A percentile compares a stretch with the other conserved stretches of the same genome.
Conservation (phyloP, 2,113 vertebrate genomes). For the Scatophagus argus region DNA sequence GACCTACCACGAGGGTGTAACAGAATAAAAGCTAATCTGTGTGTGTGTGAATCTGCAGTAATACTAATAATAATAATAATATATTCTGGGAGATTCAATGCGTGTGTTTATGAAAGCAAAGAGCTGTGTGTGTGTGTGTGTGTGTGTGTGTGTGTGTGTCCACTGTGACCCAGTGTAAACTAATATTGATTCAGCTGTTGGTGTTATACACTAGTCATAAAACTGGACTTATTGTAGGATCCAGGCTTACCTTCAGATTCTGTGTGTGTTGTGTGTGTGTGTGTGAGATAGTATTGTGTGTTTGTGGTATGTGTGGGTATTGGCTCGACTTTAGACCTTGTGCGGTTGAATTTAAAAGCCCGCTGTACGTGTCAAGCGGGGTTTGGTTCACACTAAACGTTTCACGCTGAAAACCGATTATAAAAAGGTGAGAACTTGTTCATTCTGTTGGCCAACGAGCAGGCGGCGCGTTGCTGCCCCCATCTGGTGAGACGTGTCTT, state of each 20-base stretch:
- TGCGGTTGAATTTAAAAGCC: constrained; percentile 27
- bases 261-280: constrained; percentile 50
- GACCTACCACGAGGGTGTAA: constrained; percentile 60
- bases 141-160: constrained; percentile 59
- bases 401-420: constrained; percentile 32
- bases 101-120: constrained; percentile 71
- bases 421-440: background rate
- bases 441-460: background rate
- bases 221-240: constrained; percentile 81
- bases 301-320: constrained; percentile 19
- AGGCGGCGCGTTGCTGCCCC: background rate
- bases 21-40: constrained; percentile 67
- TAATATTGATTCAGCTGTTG: constrained; percentile 85
- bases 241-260: constrained; percentile 72
- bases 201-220: constrained; percentile 82
- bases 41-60: constrained; percentile 63
- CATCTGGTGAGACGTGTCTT: background rate
- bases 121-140: constrained; percentile 40
- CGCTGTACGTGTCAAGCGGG: constrained; percentile 44
- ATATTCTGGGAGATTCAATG: constrained; percentile 62
- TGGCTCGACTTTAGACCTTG: constrained; percentile 41
- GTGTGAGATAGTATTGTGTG: constrained; percentile 11
- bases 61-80: constrained; percentile 81
- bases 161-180: constrained; percentile 80
- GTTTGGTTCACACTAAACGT: constrained; percentile 31